Percentiles rank a stretch among this genome's conserved stretches.
These are phyloP conservation scores for Hermaeophaga mercurialis DNA, from an alignment of 2,888 invertebrate species.

Conservation along the genomic window DNA sequence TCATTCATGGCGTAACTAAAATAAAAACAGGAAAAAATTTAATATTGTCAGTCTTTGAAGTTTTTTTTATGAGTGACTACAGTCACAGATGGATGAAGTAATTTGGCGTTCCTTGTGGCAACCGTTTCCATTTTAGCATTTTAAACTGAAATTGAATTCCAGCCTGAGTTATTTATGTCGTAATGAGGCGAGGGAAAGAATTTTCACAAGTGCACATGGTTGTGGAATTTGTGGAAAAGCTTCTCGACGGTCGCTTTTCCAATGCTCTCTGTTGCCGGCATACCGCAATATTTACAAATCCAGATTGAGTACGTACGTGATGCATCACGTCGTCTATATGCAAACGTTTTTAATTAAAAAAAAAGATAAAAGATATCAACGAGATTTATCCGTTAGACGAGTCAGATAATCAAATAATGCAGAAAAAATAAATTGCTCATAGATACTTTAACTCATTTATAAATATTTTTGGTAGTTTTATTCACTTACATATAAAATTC, in stretches of 20 bases:
- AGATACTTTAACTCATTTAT: too few species aligned
- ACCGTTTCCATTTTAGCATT: conserved; percentile 21
- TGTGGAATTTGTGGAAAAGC: conserved; percentile 12
- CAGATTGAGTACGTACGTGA: neutral
- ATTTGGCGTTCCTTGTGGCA: conserved; percentile 9
- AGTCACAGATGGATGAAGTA: conserved; percentile 15
- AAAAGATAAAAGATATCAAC: neutral
- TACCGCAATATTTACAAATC: conserved; percentile 14
- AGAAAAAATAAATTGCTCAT: too few species aligned
- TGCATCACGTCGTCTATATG: neutral
- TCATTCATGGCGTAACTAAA: too few species aligned
- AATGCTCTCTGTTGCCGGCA: conserved; percentile 6
- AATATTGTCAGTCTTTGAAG: too few species aligned
- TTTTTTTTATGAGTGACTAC: conserved; percentile 14
- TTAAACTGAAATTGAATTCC: conserved; percentile 29
- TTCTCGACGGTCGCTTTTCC: conserved; percentile 9
- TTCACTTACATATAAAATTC: too few species aligned
- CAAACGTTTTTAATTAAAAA: neutral
- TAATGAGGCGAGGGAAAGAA: conserved; percentile 27
- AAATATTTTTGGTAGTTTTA: too few species aligned
- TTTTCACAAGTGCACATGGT: conserved; percentile 21
- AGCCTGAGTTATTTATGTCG: conserved; percentile 28
- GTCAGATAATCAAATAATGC: too few species aligned
- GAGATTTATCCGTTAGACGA: too few species aligned
- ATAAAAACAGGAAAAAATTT: too few species aligned